Evolutionary conservation across 2,888 invertebrate genomes (phyloP).

Genomic region (Eilema depressum): DNA sequence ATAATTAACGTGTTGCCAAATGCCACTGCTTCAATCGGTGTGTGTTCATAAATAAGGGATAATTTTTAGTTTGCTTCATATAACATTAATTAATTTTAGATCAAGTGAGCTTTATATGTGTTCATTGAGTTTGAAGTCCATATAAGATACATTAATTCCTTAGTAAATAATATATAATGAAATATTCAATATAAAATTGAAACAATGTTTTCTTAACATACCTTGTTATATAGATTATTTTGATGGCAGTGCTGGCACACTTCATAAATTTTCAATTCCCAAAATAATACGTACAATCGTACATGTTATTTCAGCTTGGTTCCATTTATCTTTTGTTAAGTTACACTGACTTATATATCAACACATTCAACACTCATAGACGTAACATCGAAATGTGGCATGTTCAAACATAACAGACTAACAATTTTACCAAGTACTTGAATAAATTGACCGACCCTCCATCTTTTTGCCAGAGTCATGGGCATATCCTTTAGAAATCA

Average conservation of each 20-base stretch:
- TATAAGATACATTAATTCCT: no score
- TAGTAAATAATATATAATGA: no score
- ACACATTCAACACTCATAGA: background rate
- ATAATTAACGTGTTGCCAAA: no score
- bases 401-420: background rate
- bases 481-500: conserved; percentile 70
- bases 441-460: conserved; percentile 63
- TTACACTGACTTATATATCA: background rate
- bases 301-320: background rate
- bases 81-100: no score
- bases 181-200: no score
- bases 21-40: no score
- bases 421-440: conserved; percentile 52
- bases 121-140: no score
- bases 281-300: background rate
- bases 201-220: background rate
- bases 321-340: background rate
- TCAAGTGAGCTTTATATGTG: no score
- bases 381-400: background rate
- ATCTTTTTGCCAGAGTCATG: conserved; percentile 63
- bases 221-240: background rate
- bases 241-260: background rate
- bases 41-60: no score
- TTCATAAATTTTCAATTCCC: background rate
- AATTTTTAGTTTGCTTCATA: no score